Evolutionary conservation across 2,113 vertebrate genomes (phyloP).

Genomic region (Pycnonotus jocosus): DNA sequence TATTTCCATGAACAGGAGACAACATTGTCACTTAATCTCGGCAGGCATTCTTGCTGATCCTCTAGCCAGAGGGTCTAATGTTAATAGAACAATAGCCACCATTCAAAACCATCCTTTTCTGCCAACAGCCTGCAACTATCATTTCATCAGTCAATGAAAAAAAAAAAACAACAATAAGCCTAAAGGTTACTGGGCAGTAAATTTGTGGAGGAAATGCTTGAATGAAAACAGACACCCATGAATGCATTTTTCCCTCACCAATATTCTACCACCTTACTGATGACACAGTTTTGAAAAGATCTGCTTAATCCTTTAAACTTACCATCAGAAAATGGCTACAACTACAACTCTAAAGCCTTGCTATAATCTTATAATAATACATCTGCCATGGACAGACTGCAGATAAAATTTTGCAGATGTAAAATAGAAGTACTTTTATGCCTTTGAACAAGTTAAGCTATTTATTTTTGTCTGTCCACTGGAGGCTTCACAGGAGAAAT

Average conservation of each 20-base stretch:
- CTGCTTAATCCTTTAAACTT: slow-evolving; percentile 10
- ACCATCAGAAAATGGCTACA: background rate
- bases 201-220: slow-evolving; percentile 20
- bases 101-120: slow-evolving; percentile 59
- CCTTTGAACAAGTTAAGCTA: background rate
- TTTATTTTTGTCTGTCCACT: background rate
- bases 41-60: slow-evolving; percentile 38
- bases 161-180: slow-evolving; percentile 5
- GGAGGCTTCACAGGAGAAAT: background rate
- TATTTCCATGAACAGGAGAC: slow-evolving; percentile 38
- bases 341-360: background rate
- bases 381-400: background rate
- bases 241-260: background rate
- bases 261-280: background rate
- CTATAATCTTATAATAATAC: background rate
- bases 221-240: slow-evolving; percentile 7
- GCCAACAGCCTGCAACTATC: slow-evolving; percentile 50
- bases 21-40: slow-evolving; percentile 53
- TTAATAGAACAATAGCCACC: slow-evolving; percentile 62
- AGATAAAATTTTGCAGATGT: background rate
- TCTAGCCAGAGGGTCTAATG: slow-evolving; percentile 45
- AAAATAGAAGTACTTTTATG: background rate
- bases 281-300: background rate
- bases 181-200: slow-evolving; percentile 34
- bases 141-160: slow-evolving; percentile 58